A percentile compares a stretch with the other conserved stretches of the same genome.
These are phyloP conservation scores for Agonopterix subpropinquella DNA, from an alignment of 2,888 invertebrate species.

Conservation along the genomic window DNA sequence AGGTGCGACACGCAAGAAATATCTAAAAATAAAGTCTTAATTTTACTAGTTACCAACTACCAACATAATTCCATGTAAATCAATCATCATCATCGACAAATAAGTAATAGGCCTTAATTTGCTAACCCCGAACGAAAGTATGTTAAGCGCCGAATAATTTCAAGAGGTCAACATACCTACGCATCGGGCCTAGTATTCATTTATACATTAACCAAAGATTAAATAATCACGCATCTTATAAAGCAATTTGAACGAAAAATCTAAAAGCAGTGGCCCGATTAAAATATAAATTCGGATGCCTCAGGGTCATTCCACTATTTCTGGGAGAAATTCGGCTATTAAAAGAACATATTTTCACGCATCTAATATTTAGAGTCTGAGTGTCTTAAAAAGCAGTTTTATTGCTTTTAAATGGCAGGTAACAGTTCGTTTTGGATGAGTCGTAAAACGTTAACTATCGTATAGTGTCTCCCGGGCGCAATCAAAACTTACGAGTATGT, in stretches of 20 bases:
- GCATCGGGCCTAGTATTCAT: constrained; percentile 23
- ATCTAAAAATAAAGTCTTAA: too few species aligned
- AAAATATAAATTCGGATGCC: constrained; percentile 10
- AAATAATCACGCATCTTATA: constrained; percentile 28
- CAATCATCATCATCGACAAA: too few species aligned
- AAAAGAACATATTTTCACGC: constrained; percentile 64
- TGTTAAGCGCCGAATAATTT: constrained; percentile 32
- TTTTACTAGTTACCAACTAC: too few species aligned
- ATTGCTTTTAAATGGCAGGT: constrained; percentile 65
- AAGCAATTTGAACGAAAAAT: constrained; percentile 9
- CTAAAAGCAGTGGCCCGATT: constrained; percentile 25
- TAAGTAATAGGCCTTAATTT: constrained; percentile 25
- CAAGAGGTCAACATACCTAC: constrained; percentile 21
- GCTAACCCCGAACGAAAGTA: constrained; percentile 25
- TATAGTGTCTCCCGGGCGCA: constrained; percentile 23
- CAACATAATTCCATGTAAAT: too few species aligned
- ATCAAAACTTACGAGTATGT: constrained; percentile 17
- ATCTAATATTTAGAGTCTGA: constrained; percentile 45
- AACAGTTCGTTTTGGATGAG: constrained; percentile 44
- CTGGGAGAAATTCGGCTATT: constrained; percentile 49
- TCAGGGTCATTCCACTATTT: constrained; percentile 12
- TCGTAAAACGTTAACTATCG: constrained; percentile 46
- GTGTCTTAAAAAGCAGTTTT: constrained; percentile 57
- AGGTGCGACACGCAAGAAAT: too few species aligned
- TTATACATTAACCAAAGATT: constrained; percentile 33